These are phyloP conservation scores for Vireo griseus DNA, from an alignment of 2,797 vertebrate species.

Conservation along the genomic window DNA sequence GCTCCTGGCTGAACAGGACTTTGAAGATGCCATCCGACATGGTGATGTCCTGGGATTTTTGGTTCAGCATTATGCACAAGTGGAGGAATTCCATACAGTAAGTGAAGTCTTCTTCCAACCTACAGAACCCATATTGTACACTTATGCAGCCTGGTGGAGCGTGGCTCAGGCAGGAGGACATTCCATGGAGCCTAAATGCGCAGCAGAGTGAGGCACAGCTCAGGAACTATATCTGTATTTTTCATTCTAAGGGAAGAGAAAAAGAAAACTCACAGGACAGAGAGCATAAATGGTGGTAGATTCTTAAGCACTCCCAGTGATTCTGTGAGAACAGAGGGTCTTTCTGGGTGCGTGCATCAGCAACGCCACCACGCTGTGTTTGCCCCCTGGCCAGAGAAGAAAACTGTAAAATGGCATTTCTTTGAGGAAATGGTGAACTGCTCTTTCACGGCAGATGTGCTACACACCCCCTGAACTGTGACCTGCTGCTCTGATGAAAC, in stretches of 20 bases:
- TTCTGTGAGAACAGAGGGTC: neutral
- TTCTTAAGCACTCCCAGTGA: neutral
- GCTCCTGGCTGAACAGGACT: slow-evolving; percentile 84
- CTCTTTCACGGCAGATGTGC: neutral
- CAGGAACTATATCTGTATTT: neutral
- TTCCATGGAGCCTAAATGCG: neutral
- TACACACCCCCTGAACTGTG: neutral
- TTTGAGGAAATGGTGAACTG: neutral
- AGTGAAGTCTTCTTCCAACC: neutral
- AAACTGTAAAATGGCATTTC: neutral
- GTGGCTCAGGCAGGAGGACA: accelerated
- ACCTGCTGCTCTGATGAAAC: neutral
- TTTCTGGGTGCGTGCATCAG: neutral
- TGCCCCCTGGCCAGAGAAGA: neutral
- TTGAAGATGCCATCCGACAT: slow-evolving; percentile 80
- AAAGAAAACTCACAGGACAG: neutral
- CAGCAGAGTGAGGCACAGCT: neutral
- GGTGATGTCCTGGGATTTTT: slow-evolving; percentile 87
- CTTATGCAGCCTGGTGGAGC: neutral
- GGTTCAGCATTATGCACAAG: slow-evolving; percentile 83
- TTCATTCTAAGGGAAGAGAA: neutral
- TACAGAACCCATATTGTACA: neutral
- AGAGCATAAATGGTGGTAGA: neutral
- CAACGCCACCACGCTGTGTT: neutral
- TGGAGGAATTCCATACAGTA: slow-evolving; percentile 82